Base-by-base conservation (phyloP, 2,888 invertebrate species). In the Pachymerium ferrugineum region DNA sequence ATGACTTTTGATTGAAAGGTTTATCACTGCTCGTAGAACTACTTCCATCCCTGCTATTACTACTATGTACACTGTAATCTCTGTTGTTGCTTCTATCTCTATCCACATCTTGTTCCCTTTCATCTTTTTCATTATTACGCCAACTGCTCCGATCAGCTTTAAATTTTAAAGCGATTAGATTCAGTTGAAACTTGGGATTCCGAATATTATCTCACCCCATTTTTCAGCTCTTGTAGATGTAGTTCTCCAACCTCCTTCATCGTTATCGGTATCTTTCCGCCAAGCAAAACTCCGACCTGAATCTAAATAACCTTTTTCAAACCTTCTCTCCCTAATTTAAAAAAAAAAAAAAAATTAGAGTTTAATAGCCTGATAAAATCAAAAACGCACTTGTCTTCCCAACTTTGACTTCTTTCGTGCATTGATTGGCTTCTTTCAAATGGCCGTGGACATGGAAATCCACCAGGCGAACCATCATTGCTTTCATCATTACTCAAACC, bases 211-310 rank as follows among this genome's bases (percentile, higher is more conserved):
- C 80, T 80, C 80, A 86, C 87, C 84, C 87, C 87, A 87, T 80
- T 87, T 87, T 75, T 86, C 87, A 31, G 81, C 81, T 78, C 82
- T 82, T 35, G 77, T 76, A 54, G 82, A 82, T 71, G 84, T 81
- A 19, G 81, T 80, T 74, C 86, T 81, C 86, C 87, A 86, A 33
- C 85, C 85, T 19, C 87, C 87, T 12, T 84, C 84, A 30, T 86
- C 85, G 68, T 76, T 76, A 16, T 78, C 80, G 28, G 82, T 83
- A 47, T 81, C 83, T 42, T 83, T 72, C 12, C 72, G 28, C 72
- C 72, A 72, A 28, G 47, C 29, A 28, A 42, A 72, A 29, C 12
- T 72, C 42, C 72, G 28, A 47, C 72, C 72, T 10, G 72, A 29
- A 12, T 72, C 72, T 72, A 33, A 4, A 29, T 31, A 69, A 29